Conservation (phyloP, 2,113 vertebrate species). For the Neogobius melanostomus region DNA sequence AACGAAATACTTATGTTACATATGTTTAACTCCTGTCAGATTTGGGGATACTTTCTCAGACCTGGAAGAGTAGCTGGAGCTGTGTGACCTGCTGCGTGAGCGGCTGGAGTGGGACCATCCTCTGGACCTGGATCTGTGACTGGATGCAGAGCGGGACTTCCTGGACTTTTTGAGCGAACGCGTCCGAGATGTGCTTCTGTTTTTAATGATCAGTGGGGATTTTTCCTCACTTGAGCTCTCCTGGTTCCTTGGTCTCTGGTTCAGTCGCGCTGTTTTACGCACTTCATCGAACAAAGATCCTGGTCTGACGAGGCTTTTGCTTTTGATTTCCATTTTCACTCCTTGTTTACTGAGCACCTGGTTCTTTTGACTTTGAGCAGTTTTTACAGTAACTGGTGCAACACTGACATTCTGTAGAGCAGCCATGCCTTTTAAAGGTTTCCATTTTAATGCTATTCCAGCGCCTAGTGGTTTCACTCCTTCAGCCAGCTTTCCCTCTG, state of each 20-base stretch:
- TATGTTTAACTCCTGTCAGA: background rate
- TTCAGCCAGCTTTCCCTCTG: constrained; percentile 51
- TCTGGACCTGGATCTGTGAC: constrained; percentile 82
- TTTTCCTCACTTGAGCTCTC: constrained; percentile 94
- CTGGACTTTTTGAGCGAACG: constrained; percentile 85
- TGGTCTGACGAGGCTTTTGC: constrained; percentile 89
- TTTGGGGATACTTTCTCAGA: constrained; percentile 37
- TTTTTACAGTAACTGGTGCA: constrained; percentile 52
- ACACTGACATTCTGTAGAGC: constrained; percentile 55
- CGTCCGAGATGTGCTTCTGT: constrained; percentile 75
- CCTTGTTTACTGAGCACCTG: constrained; percentile 76
- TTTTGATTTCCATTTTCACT: constrained; percentile 95
- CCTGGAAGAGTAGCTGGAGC: constrained; percentile 89
- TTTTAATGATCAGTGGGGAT: constrained; percentile 74
- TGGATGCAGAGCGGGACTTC: constrained; percentile 86
- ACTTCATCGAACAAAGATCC: constrained; percentile 97
- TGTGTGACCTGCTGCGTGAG: constrained; percentile 86
- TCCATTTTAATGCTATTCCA: constrained; percentile 86
- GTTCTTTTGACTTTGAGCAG: constrained; percentile 43
- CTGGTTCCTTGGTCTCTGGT: constrained; percentile 90
- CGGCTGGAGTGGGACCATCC: constrained; percentile 79
- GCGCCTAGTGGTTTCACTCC: constrained; percentile 20
- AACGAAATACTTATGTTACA: background rate
- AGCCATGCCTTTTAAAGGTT: constrained; percentile 84
- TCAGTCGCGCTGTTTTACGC: constrained; percentile 91